phyloP scores from a whole-genome alignment of 2,888 invertebrate genomes.

The Melanargia galathea region DNA sequence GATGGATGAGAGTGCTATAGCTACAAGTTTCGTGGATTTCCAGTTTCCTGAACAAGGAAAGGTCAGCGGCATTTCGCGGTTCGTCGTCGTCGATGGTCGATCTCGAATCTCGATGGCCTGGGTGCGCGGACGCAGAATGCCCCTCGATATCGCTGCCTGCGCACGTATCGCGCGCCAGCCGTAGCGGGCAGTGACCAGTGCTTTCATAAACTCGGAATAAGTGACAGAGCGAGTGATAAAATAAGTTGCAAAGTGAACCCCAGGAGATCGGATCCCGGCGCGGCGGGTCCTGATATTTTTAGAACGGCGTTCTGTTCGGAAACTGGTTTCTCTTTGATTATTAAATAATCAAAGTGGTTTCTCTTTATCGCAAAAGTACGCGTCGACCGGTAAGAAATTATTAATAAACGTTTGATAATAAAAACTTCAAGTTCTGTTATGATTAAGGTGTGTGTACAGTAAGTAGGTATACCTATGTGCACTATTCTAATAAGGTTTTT shows the following conservation, averaged over 20 bases:
- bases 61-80: slow-evolving; percentile 55
- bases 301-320: slow-evolving; percentile 46
- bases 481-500: too few species aligned
- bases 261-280: slow-evolving; percentile 48
- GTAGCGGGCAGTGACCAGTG: slow-evolving; percentile 23
- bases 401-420: not conserved
- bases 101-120: too few species aligned
- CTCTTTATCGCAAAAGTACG: slow-evolving; percentile 54
- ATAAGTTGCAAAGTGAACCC: slow-evolving; percentile 52
- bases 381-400: slow-evolving; percentile 12
- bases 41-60: slow-evolving; percentile 62
- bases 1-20: slow-evolving; percentile 46
- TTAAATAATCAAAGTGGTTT: slow-evolving; percentile 73
- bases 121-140: slow-evolving; percentile 47
- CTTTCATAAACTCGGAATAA: slow-evolving; percentile 43
- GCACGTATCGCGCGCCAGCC: slow-evolving; percentile 50
- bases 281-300: slow-evolving; percentile 66
- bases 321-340: slow-evolving; percentile 67
- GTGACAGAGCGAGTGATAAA: slow-evolving; percentile 54
- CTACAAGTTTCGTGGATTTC: slow-evolving; percentile 53
- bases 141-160: slow-evolving; percentile 49
- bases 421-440: slow-evolving; percentile 3
- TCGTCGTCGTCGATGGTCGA: too few species aligned
- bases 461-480: too few species aligned
- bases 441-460: too few species aligned